A percentile compares a stretch with the other conserved stretches of the same genome.
Conservation (phyloP, 2,888 invertebrate genomes). For the Beris morrisii region DNA sequence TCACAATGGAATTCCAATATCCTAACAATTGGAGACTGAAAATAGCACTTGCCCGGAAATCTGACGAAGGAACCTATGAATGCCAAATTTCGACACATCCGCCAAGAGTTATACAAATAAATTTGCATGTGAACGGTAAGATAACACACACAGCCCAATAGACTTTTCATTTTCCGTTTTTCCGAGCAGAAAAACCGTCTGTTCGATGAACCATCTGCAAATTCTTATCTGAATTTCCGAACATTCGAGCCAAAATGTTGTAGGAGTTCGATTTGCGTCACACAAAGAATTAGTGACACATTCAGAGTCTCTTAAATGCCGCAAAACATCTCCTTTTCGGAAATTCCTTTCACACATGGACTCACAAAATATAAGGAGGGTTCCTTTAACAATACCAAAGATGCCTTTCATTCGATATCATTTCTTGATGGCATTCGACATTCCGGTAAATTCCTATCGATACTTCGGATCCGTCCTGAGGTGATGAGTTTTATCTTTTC, state of each 20-base stretch:
- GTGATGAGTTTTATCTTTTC: conserved; percentile 6
- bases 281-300: conserved; percentile 34
- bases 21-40: conserved; percentile 63
- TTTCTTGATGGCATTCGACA: not conserved
- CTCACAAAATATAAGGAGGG: not conserved
- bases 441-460: conserved; percentile 13
- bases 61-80: conserved; percentile 60
- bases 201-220: no score
- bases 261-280: conserved; percentile 23
- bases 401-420: conserved; percentile 1
- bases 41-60: conserved; percentile 58
- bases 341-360: conserved; percentile 5
- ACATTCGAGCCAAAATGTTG: not conserved
- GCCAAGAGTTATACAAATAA: conserved; percentile 59
- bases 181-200: no score
- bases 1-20: conserved; percentile 60
- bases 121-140: conserved; percentile 59
- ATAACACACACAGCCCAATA: conserved; percentile 15
- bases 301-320: conserved; percentile 14
- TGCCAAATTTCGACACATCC: conserved; percentile 62
- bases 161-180: conserved; percentile 7
- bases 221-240: no score
- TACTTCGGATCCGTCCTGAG: not conserved
- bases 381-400: not conserved
- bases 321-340: not conserved